phyloP scores from a whole-genome alignment of 1,140 invertebrate genomes.

The Drosophila setifemur region DNA sequence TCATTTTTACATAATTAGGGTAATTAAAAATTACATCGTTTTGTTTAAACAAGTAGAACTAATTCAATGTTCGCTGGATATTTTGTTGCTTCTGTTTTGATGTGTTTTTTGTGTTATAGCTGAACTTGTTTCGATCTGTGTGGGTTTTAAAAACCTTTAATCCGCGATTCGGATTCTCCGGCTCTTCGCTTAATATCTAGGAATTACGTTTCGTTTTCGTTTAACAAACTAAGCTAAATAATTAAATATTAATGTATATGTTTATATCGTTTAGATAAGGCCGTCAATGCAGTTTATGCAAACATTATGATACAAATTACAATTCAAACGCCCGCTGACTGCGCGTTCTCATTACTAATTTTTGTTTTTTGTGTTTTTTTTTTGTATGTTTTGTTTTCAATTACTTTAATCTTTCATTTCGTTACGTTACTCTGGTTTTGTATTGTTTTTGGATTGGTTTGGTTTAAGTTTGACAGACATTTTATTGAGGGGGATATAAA shows the following conservation, averaged over 20 bases:
- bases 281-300: constrained; percentile 77
- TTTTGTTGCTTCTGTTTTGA: constrained; percentile 13
- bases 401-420: constrained; percentile 3
- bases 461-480: constrained; percentile 67
- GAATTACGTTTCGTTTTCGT: constrained; percentile 66
- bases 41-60: constrained; percentile 67
- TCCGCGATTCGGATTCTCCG: not conserved
- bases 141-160: constrained; percentile 66
- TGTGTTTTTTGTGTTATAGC: constrained; percentile 13
- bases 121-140: constrained; percentile 15
- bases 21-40: constrained; percentile 58
- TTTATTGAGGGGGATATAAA: constrained; percentile 51
- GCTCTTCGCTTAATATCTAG: constrained; percentile 48
- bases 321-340: constrained; percentile 57
- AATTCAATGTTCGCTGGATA: constrained; percentile 63
- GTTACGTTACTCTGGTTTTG: constrained; percentile 22
- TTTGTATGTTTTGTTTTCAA: constrained; percentile 4
- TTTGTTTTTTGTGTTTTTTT: not conserved
- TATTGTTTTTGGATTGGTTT: constrained; percentile 72
- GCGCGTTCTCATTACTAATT: constrained; percentile 37
- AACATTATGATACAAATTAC: constrained; percentile 69
- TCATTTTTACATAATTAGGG: constrained; percentile 15
- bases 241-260: constrained; percentile 62
- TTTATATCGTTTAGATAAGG: constrained; percentile 79
- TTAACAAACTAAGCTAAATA: constrained; percentile 76